Evolutionary conservation across 2,113 vertebrate genomes (phyloP), one percentile per base, ranked within the genome.

Genomic region (Apus apus): DNA sequence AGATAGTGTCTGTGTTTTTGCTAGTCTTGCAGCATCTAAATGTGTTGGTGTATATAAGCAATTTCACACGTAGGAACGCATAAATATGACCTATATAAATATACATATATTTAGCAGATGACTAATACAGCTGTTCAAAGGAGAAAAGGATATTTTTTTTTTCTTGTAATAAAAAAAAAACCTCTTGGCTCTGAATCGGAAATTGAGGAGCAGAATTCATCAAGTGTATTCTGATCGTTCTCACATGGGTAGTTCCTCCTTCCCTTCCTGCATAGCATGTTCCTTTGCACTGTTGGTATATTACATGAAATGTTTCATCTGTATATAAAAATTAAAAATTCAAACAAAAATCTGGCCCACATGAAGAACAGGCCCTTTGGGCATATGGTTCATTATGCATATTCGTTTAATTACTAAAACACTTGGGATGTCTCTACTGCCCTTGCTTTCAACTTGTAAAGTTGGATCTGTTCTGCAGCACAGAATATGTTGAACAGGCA

Each of bases 311-410:
- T 97, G 97, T 97, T 98, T 98, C 98, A 98, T 98, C 98, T 98
- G 98, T 98, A 97, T 98, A 98, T 98, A 98, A 98, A 98, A 98
- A 98, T 98, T 98, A 98, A 98, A 98, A 98, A 98, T 98, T 98
- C 98, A 98, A 98, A 98, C 98, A 98, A 98, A 98, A 98, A 98
- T 98, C 98, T 98, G 98, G 98, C 97, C 98, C 97, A 88, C 97
- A 96, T 97, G 98, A 98, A 98, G 98, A 98, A 98, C 97, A 98
- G 97, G 98, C 98, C 98, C 98, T 98, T 97, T 98, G 98, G 98
- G 98, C 98, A 98, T 98, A 98, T 98, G 98, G 98, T 99, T 99
- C 97, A 98, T 98, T 98, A 98, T 98, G 97, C 98, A 98, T 98
- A 97, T 98, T 97, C 97, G 85, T 99, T 98, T 98, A 99, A 99